These are phyloP conservation scores for Aplysina aerophoba DNA, from an alignment of 37 sponge, comb jelly and placozoan genomes.

Conservation along the genomic window DNA sequence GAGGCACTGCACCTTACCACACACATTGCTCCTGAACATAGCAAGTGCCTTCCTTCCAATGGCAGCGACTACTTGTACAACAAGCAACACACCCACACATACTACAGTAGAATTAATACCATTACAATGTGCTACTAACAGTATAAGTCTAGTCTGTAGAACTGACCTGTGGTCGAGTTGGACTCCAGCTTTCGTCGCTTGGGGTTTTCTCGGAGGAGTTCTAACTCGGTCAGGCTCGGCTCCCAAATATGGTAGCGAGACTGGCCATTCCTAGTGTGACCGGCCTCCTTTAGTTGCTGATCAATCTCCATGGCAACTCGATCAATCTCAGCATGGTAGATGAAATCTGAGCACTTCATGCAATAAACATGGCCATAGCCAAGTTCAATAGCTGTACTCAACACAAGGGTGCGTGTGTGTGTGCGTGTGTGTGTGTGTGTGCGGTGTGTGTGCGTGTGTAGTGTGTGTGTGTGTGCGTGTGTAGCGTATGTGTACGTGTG, in stretches of 20 bases:
- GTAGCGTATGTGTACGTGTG: conserved; percentile 16
- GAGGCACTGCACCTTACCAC: no score
- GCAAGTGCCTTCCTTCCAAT: no score
- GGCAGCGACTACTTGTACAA: no score
- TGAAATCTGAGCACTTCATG: conserved; percentile 73
- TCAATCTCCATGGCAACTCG: conserved; percentile 53
- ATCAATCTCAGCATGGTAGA: conserved; percentile 81
- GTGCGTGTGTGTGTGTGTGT: not conserved
- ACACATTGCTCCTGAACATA: no score
- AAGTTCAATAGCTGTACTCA: conserved; percentile 75
- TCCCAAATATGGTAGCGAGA: conserved; percentile 64
- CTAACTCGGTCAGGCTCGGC: conserved; percentile 59
- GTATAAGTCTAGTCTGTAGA: not conserved
- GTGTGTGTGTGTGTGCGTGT: not conserved
- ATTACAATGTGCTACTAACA: no score
- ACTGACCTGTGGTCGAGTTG: conserved; percentile 67
- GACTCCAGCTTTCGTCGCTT: conserved; percentile 72
- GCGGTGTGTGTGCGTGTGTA: not conserved
- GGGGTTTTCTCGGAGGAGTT: conserved; percentile 70
- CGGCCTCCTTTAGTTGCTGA: conserved; percentile 51
- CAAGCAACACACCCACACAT: no score
- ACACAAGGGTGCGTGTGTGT: not conserved
- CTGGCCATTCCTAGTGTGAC: not conserved
- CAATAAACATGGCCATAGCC: conserved; percentile 85
- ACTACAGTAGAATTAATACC: no score